These are phyloP conservation scores for Gambelia wislizenii DNA, from an alignment of 2,797 vertebrate species.

Conservation along the genomic window DNA sequence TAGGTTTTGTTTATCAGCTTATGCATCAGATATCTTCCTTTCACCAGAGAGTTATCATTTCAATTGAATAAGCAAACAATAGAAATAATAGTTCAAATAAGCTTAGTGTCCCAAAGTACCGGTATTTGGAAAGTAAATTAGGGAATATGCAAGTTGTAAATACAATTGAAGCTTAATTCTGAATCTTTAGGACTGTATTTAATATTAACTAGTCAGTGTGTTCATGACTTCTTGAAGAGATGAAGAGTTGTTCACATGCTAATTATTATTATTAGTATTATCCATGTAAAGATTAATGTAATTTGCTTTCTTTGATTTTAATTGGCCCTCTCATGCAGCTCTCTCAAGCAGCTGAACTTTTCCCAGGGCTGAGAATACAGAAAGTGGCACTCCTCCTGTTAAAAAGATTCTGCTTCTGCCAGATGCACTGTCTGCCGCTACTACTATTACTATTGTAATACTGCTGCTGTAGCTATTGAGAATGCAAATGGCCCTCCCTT, in stretches of 20 bases:
- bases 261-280: constrained; percentile 10
- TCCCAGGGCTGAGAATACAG: not conserved
- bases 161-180: constrained; percentile 11
- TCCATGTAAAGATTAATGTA: not conserved
- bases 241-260: not conserved
- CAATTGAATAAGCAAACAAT: not conserved
- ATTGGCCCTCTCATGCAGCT: not conserved
- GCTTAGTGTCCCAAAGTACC: constrained; percentile 1
- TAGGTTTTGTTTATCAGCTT: constrained; percentile 11
- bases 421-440: constrained; percentile 21
- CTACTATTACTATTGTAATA: not conserved
- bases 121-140: not conserved
- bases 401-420: not conserved
- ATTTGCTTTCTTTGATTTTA: constrained; percentile 7
- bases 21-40: constrained; percentile 25
- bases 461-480: not conserved
- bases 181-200: constrained; percentile 28
- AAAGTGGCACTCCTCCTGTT: not conserved
- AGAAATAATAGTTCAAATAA: not conserved
- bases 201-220: not conserved
- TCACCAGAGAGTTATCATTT: constrained; percentile 31
- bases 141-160: not conserved
- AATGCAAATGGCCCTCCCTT: constrained; percentile 11
- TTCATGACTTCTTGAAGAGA: not conserved
- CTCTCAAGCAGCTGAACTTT: not conserved